Conservation (phyloP, 2,888 invertebrate species). For the Dryobota labecula region DNA sequence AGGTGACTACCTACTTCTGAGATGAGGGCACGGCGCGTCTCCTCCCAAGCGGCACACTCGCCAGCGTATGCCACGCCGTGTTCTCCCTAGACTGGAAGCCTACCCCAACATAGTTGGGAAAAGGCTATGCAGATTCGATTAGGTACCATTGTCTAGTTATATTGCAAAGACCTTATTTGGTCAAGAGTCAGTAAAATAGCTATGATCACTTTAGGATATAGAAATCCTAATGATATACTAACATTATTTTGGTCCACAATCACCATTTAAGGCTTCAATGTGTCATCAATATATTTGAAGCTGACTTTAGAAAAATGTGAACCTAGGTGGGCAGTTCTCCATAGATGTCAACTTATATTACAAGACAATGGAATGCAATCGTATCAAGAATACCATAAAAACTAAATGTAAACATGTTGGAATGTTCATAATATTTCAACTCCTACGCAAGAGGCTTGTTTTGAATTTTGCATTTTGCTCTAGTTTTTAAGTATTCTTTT, state of each 20-base stretch:
- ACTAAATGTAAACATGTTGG: constrained; percentile 68
- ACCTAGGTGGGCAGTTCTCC: constrained; percentile 52
- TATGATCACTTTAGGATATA: not conserved
- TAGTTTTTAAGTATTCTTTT: constrained; percentile 72
- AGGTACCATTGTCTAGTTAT: not conserved
- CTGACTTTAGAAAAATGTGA: constrained; percentile 56
- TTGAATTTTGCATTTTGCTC: constrained; percentile 78
- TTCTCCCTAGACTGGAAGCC: no score
- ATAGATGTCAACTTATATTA: constrained; percentile 48
- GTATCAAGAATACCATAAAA: constrained; percentile 55
- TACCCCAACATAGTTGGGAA: no score
- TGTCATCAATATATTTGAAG: constrained; percentile 54
- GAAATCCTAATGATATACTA: not conserved
- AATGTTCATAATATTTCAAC: constrained; percentile 71
- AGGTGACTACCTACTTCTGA: no score
- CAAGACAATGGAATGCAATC: constrained; percentile 56
- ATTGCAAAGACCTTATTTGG: not conserved
- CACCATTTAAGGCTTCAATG: constrained; percentile 34
- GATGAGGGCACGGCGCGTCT: no score
- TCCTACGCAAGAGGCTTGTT: constrained; percentile 75
- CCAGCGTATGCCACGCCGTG: no score
- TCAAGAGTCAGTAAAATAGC: not conserved
- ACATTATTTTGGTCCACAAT: constrained; percentile 14
- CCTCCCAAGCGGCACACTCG: no score
- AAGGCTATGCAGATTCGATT: no score